Evolutionary conservation across 1,140 invertebrate species (phyloP), one percentile per base, ranked within the genome.

Genomic region (Coenobita brevimanus): DNA sequence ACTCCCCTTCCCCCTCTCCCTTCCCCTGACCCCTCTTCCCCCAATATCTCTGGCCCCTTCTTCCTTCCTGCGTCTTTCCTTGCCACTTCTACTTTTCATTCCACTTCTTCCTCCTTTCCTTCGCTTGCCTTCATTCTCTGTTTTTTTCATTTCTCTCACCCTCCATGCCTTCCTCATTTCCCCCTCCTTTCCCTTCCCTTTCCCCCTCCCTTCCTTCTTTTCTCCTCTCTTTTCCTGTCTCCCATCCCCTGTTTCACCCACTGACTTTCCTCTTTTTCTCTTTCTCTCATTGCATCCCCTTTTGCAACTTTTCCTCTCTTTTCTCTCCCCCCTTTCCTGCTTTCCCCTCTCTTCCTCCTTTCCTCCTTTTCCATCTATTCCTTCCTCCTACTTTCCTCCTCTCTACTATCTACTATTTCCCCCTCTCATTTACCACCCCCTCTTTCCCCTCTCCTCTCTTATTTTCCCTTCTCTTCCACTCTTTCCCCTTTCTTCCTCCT

Each of bases 101-200:
- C 54, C 54, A 57, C n/a, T 57, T 57, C 54, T n/a, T n/a, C n/a
- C n/a, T n/a, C 54, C 54, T 13, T 57, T 57, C n/a, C 54, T 57
- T n/a, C 54, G 13, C n/a, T 57, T 57, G 10, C 54, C n/a, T 57
- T 57, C 54, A 57, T 57, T 57, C n/a, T 57, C 54, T 57, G 13
- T n/a, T 57, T 57, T 57, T 57, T 57, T 57, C 54, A 10, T 57
- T n/a, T n/a, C 54, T 57, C n/a, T 57, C n/a, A 10, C n/a, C 54
- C 10, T 57, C 54, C 54, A 57, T 57, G 13, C n/a, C n/a, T 10
- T 10, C 54, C 54, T 57, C 54, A 10, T 57, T 57, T 10, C n/a
- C 54, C n/a, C n/a, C 54, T 57, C n/a, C n/a, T 57, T 57, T n/a
- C n/a, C n/a, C 54, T 57, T 57, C 54, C n/a, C 54, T 57, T 57